These are phyloP conservation scores for Onychostruthus taczanowskii DNA, from an alignment of 2,113 vertebrate species.

Conservation along the genomic window DNA sequence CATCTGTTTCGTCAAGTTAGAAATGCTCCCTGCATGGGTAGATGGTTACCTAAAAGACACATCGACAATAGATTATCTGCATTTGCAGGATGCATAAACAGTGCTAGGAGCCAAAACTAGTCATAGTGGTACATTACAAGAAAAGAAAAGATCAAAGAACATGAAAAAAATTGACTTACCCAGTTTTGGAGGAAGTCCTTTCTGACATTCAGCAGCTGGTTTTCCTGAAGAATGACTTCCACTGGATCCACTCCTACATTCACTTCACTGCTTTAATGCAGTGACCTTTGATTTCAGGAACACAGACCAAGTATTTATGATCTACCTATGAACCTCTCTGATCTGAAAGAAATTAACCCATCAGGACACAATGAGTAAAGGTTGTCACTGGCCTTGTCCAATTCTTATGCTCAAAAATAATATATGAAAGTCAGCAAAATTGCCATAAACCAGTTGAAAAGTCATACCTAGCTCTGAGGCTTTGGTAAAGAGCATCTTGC, in stretches of 20 bases:
- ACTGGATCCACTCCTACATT: background rate
- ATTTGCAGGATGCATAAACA: background rate
- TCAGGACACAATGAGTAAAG: background rate
- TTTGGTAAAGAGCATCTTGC: background rate
- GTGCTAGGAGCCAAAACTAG: background rate
- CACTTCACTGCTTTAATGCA: background rate
- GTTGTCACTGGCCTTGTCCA: background rate
- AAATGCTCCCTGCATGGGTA: background rate
- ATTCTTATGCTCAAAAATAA: background rate
- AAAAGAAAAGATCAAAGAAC: background rate
- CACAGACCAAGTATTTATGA: slow-evolving; percentile 59
- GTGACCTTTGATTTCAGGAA: slow-evolving; percentile 62
- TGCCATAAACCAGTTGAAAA: background rate
- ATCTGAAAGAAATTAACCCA: slow-evolving; percentile 11
- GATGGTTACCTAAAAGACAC: background rate
- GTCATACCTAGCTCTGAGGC: background rate
- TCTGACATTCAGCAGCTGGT: background rate
- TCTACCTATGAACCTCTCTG: slow-evolving; percentile 39
- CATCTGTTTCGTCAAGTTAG: background rate
- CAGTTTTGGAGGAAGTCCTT: background rate
- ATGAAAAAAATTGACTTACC: background rate
- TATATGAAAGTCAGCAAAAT: background rate
- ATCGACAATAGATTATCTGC: background rate
- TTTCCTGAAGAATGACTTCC: background rate
- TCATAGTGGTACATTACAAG: background rate